Evolutionary conservation across 2,888 invertebrate genomes (phyloP).

Genomic region (Hylaea fasciaria): DNA sequence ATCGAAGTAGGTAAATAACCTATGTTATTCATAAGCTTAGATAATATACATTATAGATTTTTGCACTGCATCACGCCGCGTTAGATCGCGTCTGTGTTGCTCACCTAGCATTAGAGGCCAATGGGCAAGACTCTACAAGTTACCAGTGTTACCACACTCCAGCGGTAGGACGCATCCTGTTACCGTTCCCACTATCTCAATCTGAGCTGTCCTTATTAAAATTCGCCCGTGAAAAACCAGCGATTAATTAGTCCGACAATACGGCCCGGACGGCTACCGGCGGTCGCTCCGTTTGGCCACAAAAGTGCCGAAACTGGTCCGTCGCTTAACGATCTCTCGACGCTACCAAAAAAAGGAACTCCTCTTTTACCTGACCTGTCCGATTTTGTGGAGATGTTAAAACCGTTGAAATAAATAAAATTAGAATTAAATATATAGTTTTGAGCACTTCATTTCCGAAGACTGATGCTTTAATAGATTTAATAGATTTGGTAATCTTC

Average conservation of each 20-base stretch:
- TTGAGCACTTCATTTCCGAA: too few relatives aligned
- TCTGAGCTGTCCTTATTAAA: constrained; percentile 42
- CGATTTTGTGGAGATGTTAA: constrained; percentile 60
- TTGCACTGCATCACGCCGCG: too few relatives aligned
- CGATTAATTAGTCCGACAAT: constrained; percentile 81
- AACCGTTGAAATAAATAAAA: constrained; percentile 32
- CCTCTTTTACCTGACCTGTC: constrained; percentile 69
- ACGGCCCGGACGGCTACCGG: constrained; percentile 70
- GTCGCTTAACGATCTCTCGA: constrained; percentile 75
- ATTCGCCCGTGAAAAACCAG: constrained; percentile 44
- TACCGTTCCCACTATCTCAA: constrained; percentile 33
- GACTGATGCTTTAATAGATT: too few relatives aligned
- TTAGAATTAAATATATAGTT: too few relatives aligned
- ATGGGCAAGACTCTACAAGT: background rate
- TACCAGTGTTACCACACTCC: background rate
- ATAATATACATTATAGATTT: too few relatives aligned
- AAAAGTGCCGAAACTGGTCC: constrained; percentile 79
- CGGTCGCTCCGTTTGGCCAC: constrained; percentile 56
- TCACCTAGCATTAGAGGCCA: too few relatives aligned
- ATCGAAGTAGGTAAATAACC: too few relatives aligned
- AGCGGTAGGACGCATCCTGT: constrained; percentile 3
- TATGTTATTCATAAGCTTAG: too few relatives aligned
- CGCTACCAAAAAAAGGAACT: constrained; percentile 77
- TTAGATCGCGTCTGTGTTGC: too few relatives aligned
- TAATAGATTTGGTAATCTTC: too few relatives aligned